These are phyloP conservation scores for Ramphastos sulfuratus DNA, from an alignment of 2,113 vertebrate species.

Conservation along the genomic window DNA sequence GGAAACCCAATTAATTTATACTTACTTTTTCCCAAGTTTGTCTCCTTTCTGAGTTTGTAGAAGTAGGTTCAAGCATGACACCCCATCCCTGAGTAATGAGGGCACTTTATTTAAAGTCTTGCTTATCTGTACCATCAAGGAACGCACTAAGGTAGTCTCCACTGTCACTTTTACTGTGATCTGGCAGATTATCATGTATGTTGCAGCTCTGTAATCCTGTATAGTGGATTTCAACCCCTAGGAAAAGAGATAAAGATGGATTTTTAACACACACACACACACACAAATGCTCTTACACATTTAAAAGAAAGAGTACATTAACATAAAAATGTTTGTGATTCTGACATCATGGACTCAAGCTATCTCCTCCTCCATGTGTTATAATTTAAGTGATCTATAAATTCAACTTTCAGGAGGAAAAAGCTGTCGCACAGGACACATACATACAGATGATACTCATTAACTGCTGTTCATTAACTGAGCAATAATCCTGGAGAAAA, in stretches of 20 bases:
- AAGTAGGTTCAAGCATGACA: constrained; percentile 88
- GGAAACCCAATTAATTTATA: neutral
- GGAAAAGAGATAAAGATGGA: neutral
- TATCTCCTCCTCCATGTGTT: neutral
- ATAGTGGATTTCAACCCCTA: constrained; percentile 91
- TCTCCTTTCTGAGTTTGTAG: constrained; percentile 90
- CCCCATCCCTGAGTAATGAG: constrained; percentile 80
- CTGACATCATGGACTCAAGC: neutral
- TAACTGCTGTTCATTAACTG: neutral
- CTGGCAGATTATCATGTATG: constrained; percentile 94
- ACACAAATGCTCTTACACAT: no score
- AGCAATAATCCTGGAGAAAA: neutral
- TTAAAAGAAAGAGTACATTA: neutral
- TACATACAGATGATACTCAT: neutral
- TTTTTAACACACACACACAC: neutral
- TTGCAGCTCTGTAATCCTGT: constrained; percentile 89
- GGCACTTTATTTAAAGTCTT: constrained; percentile 80
- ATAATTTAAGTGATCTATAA: neutral
- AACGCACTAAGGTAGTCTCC: constrained; percentile 82
- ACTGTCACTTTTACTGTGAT: constrained; percentile 88
- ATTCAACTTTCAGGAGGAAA: neutral
- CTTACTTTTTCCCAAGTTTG: constrained; percentile 84
- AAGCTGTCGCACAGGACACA: neutral
- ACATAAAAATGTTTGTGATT: neutral
- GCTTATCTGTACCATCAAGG: constrained; percentile 83